Conservation (phyloP, 2,888 invertebrate species). For the Zele albiditarsus region DNA sequence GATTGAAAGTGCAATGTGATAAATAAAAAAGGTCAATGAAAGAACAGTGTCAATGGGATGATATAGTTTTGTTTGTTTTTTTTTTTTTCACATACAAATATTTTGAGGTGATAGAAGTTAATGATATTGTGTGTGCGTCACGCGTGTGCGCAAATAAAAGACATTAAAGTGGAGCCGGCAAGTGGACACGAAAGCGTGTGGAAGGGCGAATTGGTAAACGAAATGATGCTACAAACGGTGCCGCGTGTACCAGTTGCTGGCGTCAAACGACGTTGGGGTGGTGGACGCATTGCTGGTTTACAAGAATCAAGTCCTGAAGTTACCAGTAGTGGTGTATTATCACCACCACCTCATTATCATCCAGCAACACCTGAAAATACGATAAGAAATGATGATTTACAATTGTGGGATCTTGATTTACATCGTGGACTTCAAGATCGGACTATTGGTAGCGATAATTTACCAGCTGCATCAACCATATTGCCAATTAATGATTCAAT, state of each 20-base stretch:
- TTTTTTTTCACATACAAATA: neutral
- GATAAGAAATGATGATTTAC: slow-evolving; percentile 76
- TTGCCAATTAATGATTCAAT: slow-evolving; percentile 50
- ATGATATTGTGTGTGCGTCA: neutral
- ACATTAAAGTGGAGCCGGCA: slow-evolving; percentile 53
- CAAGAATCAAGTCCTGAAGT: slow-evolving; percentile 70
- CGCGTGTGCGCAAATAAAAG: slow-evolving; percentile 21
- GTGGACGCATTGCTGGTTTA: slow-evolving; percentile 58
- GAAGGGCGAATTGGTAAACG: slow-evolving; percentile 47
- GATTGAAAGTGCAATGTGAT: slow-evolving; percentile 17
- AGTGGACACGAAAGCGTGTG: slow-evolving; percentile 31
- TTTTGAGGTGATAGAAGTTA: neutral
- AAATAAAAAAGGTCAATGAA: neutral
- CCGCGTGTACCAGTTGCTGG: slow-evolving; percentile 68
- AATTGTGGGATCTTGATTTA: slow-evolving; percentile 85
- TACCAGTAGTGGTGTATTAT: slow-evolving; percentile 72
- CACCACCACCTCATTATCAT: slow-evolving; percentile 82
- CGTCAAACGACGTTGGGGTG: slow-evolving; percentile 67
- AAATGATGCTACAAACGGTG: slow-evolving; percentile 66
- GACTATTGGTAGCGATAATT: slow-evolving; percentile 50
- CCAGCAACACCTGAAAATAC: slow-evolving; percentile 84
- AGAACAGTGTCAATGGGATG: neutral
- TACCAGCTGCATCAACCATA: slow-evolving; percentile 48
- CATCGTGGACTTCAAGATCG: slow-evolving; percentile 71
- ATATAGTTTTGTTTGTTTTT: no score